These are phyloP conservation scores for Sorex fumeus DNA, from an alignment of 2,113 vertebrate genomes.

Conservation along the genomic window DNA sequence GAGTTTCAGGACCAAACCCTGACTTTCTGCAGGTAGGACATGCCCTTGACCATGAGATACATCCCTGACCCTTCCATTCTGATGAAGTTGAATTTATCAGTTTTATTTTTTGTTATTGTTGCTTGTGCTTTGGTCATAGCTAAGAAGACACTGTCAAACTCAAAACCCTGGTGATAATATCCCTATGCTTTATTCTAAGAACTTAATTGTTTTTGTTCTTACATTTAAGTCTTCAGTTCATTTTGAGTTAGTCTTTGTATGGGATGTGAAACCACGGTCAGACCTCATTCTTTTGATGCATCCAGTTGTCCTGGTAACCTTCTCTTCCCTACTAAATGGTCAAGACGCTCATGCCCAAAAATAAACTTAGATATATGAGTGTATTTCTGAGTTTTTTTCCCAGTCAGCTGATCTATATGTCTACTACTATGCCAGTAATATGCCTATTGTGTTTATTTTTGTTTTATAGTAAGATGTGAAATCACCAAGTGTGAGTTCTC, in stretches of 20 bases:
- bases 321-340: background rate
- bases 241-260: constrained; percentile 30
- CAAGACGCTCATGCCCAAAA: constrained; percentile 2
- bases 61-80: background rate
- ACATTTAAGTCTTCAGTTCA: background rate
- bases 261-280: background rate
- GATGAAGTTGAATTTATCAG: background rate
- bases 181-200: background rate
- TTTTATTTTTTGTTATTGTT: background rate
- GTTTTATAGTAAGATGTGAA: constrained; percentile 56
- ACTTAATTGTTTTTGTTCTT: background rate
- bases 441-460: constrained; percentile 4
- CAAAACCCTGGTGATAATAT: background rate
- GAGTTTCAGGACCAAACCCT: no score
- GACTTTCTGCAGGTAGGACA: no score
- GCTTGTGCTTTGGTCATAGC: constrained; percentile 1
- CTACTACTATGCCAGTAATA: background rate
- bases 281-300: constrained; percentile 22
- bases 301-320: background rate
- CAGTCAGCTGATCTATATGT: background rate
- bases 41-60: no score
- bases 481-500: background rate
- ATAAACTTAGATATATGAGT: background rate
- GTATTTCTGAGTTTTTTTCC: constrained; percentile 19
- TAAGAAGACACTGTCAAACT: constrained; percentile 12